Base-by-base conservation (phyloP, 1,140 invertebrate species). In the Matsumurasca onukii region DNA sequence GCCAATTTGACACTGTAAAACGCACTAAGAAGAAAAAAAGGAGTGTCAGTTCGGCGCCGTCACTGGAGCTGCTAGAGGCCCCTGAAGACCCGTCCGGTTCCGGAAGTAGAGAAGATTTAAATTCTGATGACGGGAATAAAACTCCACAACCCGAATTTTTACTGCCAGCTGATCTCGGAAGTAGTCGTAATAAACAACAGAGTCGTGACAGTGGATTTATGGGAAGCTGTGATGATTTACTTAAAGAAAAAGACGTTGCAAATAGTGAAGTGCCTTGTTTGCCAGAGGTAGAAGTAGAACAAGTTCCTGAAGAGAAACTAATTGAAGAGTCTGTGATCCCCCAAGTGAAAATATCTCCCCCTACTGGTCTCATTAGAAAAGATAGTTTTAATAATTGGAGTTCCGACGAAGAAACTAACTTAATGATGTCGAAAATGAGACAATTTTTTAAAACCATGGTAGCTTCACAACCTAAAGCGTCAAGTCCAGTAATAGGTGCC, bases 371-470 rank as follows among this genome's bases (percentile, higher is more conserved):
- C 0, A 87, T 86, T 2, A 83, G 93, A 30, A 94, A 94, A 78
- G 93, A 95, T 77, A 94, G 91, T 75, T 95, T 95, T 78, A 94
- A 94, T 76, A 94, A 94, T 74, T 95, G 93, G 93, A 94, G 91
- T 51, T 94, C 92, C 0, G 93, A 95, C 76, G 93, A 95, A 77
- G 93, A 95, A 80, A 95, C 93, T 0, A 96, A 96, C 78, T 78
- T 95, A 9, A 95, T 96, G 93, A 95, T 96, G 93, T 92, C 89
- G 12, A 95, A 94, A 81, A 93, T 95, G 91, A 82, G 92, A 2
- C 91, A 93, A 72, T 93, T 95, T 77, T 94, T 95, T 78, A 94
- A 94, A 78, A 93, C 91, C 25, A 89, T 94, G 83, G 87, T 94
- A 0, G 89, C 76, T 13, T 78, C 78, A 69, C 88, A 79, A 73